A percentile compares a stretch with the other conserved stretches of the same genome.
Conservation (phyloP, 30 jellyfish, hydroid and myxozoan genomes). For the Chironex yamaguchii region DNA sequence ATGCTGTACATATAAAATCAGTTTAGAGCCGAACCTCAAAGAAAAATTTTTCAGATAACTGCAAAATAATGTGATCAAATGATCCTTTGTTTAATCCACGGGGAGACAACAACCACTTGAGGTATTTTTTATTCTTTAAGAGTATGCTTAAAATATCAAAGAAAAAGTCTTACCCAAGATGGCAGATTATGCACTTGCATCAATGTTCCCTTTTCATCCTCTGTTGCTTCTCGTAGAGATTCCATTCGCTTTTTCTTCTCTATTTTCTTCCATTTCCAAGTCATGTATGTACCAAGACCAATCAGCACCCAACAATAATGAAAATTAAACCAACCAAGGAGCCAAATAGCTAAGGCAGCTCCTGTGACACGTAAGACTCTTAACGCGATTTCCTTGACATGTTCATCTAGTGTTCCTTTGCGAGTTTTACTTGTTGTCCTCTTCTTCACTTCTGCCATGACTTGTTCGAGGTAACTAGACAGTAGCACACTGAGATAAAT, state of each 20-base stretch:
- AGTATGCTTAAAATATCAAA: no score
- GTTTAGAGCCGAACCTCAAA: no score
- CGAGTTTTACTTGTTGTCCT: no score
- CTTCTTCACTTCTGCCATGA: no score
- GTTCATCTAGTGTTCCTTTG: not conserved
- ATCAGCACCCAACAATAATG: slow-evolving; percentile 77
- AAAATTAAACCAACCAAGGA: slow-evolving; percentile 73
- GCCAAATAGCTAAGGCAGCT: slow-evolving; percentile 82
- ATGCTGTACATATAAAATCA: no score
- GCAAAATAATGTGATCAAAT: no score
- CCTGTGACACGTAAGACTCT: not conserved
- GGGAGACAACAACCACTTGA: no score
- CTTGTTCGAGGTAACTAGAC: no score
- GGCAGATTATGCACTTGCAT: slow-evolving; percentile 63
- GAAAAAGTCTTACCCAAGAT: slow-evolving; percentile 67
- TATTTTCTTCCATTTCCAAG: slow-evolving; percentile 64
- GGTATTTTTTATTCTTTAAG: no score
- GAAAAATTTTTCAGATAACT: no score
- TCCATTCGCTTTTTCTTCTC: slow-evolving; percentile 55
- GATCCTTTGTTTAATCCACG: no score
- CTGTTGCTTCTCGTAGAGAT: slow-evolving; percentile 52
- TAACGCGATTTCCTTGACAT: not conserved
- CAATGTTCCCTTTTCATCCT: slow-evolving; percentile 55
- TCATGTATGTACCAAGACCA: slow-evolving; percentile 51
- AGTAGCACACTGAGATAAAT: no score